phyloP scores from a whole-genome alignment of 2,888 invertebrate species.

The Mechanitis messenoides region DNA sequence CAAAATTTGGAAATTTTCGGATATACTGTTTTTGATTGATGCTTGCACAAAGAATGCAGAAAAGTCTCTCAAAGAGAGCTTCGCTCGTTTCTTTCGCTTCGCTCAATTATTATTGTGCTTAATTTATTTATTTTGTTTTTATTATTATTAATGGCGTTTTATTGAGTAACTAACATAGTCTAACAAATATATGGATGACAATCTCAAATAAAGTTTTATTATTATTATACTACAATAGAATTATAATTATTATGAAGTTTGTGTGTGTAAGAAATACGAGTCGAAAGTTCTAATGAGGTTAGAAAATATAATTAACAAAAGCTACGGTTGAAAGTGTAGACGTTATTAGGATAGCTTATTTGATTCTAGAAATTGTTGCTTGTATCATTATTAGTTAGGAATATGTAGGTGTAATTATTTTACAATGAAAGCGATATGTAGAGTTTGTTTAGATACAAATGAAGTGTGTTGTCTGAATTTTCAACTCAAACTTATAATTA shows the following conservation, averaged over 20 bases:
- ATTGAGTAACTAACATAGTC: too few relatives aligned
- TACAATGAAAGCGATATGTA: background rate
- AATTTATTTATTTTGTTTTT: too few relatives aligned
- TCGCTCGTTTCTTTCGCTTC: too few relatives aligned
- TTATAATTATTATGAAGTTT: background rate
- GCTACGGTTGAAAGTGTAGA: background rate
- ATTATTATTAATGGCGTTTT: too few relatives aligned
- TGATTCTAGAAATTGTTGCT: background rate
- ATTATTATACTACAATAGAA: background rate
- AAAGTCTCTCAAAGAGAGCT: too few relatives aligned
- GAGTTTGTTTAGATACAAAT: background rate
- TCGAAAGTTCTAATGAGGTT: slow-evolving; percentile 2
- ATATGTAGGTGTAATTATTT: background rate
- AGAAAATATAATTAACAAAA: slow-evolving; percentile 2
- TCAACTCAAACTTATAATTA: background rate
- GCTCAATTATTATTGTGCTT: too few relatives aligned
- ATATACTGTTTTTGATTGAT: too few relatives aligned
- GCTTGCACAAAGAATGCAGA: too few relatives aligned
- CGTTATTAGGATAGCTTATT: background rate
- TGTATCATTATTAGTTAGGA: background rate
- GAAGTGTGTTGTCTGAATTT: background rate
- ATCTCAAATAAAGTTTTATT: background rate
- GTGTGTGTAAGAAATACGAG: slow-evolving; percentile 2
- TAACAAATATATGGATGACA: too few relatives aligned
- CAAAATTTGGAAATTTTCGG: too few relatives aligned